Percentiles rank a stretch among this genome's conserved stretches.
phyloP scores from a whole-genome alignment of 2,113 vertebrate species.

The Ochotona princeps region DNA sequence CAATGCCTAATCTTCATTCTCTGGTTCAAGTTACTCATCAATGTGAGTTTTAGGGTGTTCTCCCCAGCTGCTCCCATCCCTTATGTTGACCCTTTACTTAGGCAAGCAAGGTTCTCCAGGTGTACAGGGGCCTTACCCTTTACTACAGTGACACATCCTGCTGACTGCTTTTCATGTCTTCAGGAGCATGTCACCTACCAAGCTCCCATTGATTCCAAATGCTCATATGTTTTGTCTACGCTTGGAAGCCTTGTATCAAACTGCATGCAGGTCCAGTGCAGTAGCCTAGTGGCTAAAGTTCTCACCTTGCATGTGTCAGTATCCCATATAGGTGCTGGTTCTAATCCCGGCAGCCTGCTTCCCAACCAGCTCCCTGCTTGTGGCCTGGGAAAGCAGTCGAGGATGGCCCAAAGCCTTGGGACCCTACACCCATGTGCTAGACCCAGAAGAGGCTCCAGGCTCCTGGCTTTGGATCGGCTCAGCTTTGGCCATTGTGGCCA shows the following conservation, averaged over 20 bases:
- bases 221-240: background rate
- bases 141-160: background rate
- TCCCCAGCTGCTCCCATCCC: background rate
- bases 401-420: too few relatives aligned
- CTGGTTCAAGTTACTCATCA: background rate
- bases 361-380: too few relatives aligned
- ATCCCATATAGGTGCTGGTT: too few relatives aligned
- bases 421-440: too few relatives aligned
- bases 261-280: too few relatives aligned
- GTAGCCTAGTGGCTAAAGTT: too few relatives aligned
- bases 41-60: background rate
- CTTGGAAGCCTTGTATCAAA: background rate
- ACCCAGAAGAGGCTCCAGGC: too few relatives aligned
- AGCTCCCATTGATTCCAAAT: background rate
- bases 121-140: background rate
- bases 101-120: background rate
- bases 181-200: background rate
- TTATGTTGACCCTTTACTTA: constrained; percentile 11
- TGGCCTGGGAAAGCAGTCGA: too few relatives aligned
- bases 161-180: background rate
- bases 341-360: too few relatives aligned
- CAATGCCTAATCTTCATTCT: background rate
- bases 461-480: too few relatives aligned
- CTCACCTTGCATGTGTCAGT: too few relatives aligned
- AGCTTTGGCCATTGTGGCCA: too few relatives aligned